A percentile compares a stretch with the other conserved stretches of the same genome.
Conservation (phyloP, 2,113 vertebrate genomes). For the Ardeotis arabs region DNA sequence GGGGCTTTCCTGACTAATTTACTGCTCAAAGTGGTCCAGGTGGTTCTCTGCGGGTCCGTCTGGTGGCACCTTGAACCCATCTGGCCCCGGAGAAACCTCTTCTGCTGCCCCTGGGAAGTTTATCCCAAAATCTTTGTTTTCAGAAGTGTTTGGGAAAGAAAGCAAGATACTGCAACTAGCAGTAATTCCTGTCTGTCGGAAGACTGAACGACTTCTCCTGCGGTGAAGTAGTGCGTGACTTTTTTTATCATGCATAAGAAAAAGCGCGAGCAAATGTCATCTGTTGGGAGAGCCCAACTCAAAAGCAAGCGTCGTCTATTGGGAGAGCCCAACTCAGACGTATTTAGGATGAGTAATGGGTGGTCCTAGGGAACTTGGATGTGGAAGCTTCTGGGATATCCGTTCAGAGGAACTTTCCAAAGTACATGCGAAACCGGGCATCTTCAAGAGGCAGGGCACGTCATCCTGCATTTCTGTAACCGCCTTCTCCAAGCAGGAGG, state of each 20-base stretch:
- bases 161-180: background rate
- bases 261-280: rapidly evolving
- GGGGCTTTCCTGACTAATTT: conserved; percentile 24
- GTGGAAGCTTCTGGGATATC: background rate
- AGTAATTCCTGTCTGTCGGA: background rate
- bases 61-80: background rate
- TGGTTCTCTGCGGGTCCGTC: conserved; percentile 17
- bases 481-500: rapidly evolving
- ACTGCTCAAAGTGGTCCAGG: background rate
- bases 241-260: background rate
- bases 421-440: background rate
- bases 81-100: background rate
- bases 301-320: rapidly evolving
- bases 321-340: background rate
- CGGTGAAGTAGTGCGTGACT: background rate
- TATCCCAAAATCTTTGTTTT: background rate
- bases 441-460: background rate
- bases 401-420: background rate
- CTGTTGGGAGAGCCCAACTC: background rate
- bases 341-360: background rate
- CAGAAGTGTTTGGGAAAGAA: background rate
- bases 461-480: background rate
- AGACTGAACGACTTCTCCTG: background rate
- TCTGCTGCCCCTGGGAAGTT: background rate
- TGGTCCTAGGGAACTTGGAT: background rate